A percentile compares a stretch with the other conserved stretches of the same genome.
These are phyloP conservation scores for Aporophyla nigra DNA, from an alignment of 2,888 invertebrate genomes.

Conservation along the genomic window DNA sequence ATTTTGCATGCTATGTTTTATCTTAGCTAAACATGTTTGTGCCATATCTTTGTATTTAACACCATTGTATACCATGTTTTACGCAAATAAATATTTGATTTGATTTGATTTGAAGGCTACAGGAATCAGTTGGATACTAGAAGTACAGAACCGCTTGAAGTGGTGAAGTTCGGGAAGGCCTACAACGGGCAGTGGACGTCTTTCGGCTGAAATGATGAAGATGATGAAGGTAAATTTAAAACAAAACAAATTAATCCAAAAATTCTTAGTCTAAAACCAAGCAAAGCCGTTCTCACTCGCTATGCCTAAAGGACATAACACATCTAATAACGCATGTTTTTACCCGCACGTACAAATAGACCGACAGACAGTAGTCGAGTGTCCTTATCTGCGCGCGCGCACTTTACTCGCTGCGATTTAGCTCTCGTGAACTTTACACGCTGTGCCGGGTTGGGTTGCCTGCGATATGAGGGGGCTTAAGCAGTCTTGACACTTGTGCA, in stretches of 20 bases:
- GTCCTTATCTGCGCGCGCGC: conserved; percentile 67
- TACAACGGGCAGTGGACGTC: too few species aligned
- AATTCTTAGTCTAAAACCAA: background rate
- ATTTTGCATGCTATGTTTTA: too few species aligned
- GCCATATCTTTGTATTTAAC: too few species aligned
- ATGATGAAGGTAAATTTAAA: background rate
- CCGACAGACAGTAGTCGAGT: conserved; percentile 66
- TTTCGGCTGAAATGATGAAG: too few species aligned
- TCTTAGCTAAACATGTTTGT: too few species aligned
- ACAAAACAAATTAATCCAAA: background rate
- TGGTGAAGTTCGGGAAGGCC: too few species aligned
- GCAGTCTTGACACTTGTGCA: conserved; percentile 52
- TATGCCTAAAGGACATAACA: conserved; percentile 35
- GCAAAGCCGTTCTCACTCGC: background rate
- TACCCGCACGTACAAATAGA: conserved; percentile 49
- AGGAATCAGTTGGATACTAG: too few species aligned
- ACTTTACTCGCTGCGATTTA: conserved; percentile 63
- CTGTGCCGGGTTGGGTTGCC: conserved; percentile 49
- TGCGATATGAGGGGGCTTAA: conserved; percentile 4
- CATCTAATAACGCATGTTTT: conserved; percentile 57
- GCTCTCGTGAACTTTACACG: conserved; percentile 64
- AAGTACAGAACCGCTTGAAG: too few species aligned
- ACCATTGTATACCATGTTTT: too few species aligned
- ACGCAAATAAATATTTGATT: too few species aligned
- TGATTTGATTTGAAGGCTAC: too few species aligned